These are phyloP conservation scores for Cacatua alba DNA, from an alignment of 2,113 vertebrate genomes.

Conservation along the genomic window DNA sequence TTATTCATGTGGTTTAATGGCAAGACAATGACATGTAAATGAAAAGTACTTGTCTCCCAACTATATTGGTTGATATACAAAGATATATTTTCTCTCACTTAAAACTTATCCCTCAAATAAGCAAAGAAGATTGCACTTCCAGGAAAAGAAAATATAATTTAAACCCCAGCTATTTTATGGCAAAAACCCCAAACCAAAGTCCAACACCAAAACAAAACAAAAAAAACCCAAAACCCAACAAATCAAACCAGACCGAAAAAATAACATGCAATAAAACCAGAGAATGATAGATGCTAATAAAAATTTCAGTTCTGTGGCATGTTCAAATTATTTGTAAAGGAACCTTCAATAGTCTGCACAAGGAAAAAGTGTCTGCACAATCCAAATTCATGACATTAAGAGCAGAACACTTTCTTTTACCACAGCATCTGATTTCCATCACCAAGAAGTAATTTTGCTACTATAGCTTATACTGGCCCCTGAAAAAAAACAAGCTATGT, in stretches of 20 bases:
- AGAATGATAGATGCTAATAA: neutral
- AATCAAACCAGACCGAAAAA: neutral
- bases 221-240: no score
- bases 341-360: neutral
- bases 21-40: neutral
- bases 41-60: neutral
- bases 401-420: neutral
- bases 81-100: neutral
- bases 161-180: neutral
- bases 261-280: neutral
- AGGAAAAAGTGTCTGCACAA: neutral
- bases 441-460: neutral
- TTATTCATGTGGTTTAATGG: neutral
- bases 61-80: neutral
- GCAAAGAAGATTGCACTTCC: neutral
- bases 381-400: neutral
- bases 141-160: neutral
- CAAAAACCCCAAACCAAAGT: neutral
- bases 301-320: neutral
- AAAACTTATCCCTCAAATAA: neutral
- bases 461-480: neutral
- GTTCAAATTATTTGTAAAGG: neutral
- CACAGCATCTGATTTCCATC: neutral
- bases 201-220: neutral
- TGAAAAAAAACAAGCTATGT: neutral